Base-by-base conservation (phyloP, 2,888 invertebrate genomes). In the Drosophila greeni region DNA sequence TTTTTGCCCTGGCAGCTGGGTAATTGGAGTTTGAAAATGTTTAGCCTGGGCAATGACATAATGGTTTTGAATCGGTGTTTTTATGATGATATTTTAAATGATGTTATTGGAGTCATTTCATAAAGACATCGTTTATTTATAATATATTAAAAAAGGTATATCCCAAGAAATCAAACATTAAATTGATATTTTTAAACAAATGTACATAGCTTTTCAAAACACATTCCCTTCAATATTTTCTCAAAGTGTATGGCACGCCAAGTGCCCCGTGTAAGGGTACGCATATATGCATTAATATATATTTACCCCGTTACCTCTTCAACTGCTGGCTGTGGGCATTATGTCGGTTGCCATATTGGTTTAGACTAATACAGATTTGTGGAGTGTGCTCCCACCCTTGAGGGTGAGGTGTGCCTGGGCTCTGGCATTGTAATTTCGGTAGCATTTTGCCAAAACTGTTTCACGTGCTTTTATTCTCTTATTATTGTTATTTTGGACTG, bases 281-380 rank as follows among this genome's bases (percentile, higher is more conserved):
- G 59, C 43, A 43, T 36, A 36, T 59, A 29, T 34, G 34, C 37
- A 60, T 60, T 60, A 39, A 60, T 45, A 60, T 60, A 60, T 60
- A 60, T 60, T 60, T 60, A 45, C 59, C 43, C 59, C 37, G 45
- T 45, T 60, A 24, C 59, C 59, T 45, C 45, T 60, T 45, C 37
- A 45, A 45, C 45, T 45, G 42, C 45, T 60, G 59, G 16, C 36
- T 62, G 42, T 49, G 49, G 62, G 40, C 64, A 67, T 79, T 79
- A 82, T 80, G 69, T 82, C 73, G 61, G 73, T 59, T 68, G 45
- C 56, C 54, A 78, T 81, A 75, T 81, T 82, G 70, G 61, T 45
- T 72, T 72, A 45, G 45, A 49, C 62, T 67, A 61, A 70, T 74
- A 74, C 70, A 52, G 75, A 80, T 60, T 49, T 48, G 68, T 39